These are phyloP conservation scores for Zingel zingel DNA, from an alignment of 2,113 vertebrate species.

Conservation along the genomic window DNA sequence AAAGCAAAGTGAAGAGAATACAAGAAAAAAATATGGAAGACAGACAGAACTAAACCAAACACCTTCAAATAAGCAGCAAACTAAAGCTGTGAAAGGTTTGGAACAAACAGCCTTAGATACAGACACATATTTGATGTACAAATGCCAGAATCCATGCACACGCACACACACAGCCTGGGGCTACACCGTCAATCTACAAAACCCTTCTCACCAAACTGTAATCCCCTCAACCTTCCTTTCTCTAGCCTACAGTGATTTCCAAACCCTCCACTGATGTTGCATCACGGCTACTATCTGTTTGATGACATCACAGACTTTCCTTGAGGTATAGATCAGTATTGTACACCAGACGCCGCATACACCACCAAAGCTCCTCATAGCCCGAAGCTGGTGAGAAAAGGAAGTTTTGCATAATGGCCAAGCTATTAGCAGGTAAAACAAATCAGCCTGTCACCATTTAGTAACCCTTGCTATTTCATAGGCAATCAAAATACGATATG, in stretches of 20 bases:
- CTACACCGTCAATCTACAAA: slow-evolving; percentile 57
- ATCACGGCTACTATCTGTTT: slow-evolving; percentile 58
- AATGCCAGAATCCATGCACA: slow-evolving; percentile 25
- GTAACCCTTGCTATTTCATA: slow-evolving; percentile 52
- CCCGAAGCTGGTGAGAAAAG: slow-evolving; percentile 44
- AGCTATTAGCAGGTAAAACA: slow-evolving; percentile 64
- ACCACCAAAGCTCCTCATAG: slow-evolving; percentile 39
- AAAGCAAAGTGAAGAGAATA: slow-evolving; percentile 5
- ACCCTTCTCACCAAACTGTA: slow-evolving; percentile 65
- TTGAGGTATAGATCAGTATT: slow-evolving; percentile 56
- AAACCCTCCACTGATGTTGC: slow-evolving; percentile 68
- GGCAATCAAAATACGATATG: slow-evolving; percentile 44
- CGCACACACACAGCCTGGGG: slow-evolving; percentile 45
- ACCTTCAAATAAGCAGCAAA: slow-evolving; percentile 58
- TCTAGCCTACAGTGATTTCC: slow-evolving; percentile 70
- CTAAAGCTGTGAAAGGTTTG: slow-evolving; percentile 51
- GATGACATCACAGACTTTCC: slow-evolving; percentile 69
- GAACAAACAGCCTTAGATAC: slow-evolving; percentile 42
- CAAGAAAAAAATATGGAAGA: slow-evolving; percentile 5
- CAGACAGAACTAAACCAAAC: slow-evolving; percentile 50
- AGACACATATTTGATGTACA: slow-evolving; percentile 25
- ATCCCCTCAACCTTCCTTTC: slow-evolving; percentile 61
- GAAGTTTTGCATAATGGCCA: slow-evolving; percentile 64
- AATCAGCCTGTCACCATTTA: slow-evolving; percentile 59
- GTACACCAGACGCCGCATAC: slow-evolving; percentile 17